A percentile compares a stretch with the other conserved stretches of the same genome.
phyloP scores from a whole-genome alignment of 2,113 vertebrate genomes.

The Halcyon malimbica region DNA sequence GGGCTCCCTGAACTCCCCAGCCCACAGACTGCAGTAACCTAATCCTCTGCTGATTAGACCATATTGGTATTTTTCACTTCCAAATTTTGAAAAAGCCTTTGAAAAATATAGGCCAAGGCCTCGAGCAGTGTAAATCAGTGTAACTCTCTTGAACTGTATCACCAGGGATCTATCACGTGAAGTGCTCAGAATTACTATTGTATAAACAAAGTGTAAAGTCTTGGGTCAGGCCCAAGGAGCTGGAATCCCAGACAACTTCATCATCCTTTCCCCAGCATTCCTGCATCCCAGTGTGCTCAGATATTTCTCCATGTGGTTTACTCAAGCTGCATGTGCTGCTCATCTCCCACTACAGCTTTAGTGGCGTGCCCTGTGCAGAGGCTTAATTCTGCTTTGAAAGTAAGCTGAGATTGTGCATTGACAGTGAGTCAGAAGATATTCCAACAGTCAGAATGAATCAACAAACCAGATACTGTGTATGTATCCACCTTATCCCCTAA shows the following conservation, averaged over 20 bases:
- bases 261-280: constrained; percentile 23
- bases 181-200: constrained; percentile 5
- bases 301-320: background rate
- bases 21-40: fast-evolving
- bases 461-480: background rate
- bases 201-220: constrained; percentile 54
- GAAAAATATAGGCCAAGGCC: constrained; percentile 52
- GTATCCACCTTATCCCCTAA: background rate
- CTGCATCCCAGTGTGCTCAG: background rate
- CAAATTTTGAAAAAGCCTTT: constrained; percentile 38
- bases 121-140: background rate
- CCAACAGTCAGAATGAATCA: background rate
- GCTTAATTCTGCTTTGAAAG: background rate
- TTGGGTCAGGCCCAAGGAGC: constrained; percentile 15
- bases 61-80: constrained; percentile 47
- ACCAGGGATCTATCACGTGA: constrained; percentile 22
- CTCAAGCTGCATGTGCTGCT: background rate
- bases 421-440: background rate
- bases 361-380: background rate
- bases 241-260: constrained; percentile 40
- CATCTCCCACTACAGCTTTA: background rate
- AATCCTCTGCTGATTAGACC: background rate
- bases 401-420: background rate
- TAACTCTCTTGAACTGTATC: background rate
- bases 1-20: background rate